Base-by-base conservation (phyloP, 2,888 invertebrate genomes). In the Itoplectis maculator region DNA sequence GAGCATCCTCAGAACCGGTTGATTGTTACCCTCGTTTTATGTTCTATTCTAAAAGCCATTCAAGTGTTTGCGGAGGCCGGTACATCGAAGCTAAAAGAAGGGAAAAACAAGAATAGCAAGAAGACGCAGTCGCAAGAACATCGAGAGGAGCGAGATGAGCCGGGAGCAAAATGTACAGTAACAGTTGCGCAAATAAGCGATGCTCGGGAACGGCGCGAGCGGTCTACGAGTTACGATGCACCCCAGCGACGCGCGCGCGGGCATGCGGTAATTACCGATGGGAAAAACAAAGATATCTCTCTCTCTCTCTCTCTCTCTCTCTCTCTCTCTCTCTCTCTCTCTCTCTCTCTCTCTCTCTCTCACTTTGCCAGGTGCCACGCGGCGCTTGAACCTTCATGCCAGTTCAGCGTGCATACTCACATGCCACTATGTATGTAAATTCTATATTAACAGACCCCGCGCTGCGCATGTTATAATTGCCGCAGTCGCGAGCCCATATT, bases 181-280 rank as follows among this genome's bases (percentile, higher is more conserved):
- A 42, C 23, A 29, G 49, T 82, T 82, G 70, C 78, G 82, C 74
- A 78, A 82, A 29, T 29, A 29, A 82, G 68, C 51, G 75, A 54
- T 49, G 40, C 37, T 45, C 42, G 37, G 9, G 37, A 45, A 29
- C 63, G 42, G 68, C 61, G 42, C 18, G 68, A 68, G 42, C 29
- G 35, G 77, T 9, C 56, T 37, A 78, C 61, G 63, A 81, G 73
- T 78, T 82, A 78, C 81, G 81, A 74, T 74, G 54, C 74, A 74
- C 74, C 56, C 49, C 74, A 69, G 59, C 56, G 56, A 15, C 47
- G 37, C 61, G 40, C 69, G 35, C n/a, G n/a, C n/a, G n/a, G n/a
- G n/a, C n/a, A n/a, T n/a, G n/a, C 35, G 63, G 69, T 73, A 74
- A 78, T 82, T 78, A 74, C 56, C 78, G 74, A 74, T 56, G 29